Base-by-base conservation (phyloP, 2,888 invertebrate species). In the Andrena marginata region DNA sequence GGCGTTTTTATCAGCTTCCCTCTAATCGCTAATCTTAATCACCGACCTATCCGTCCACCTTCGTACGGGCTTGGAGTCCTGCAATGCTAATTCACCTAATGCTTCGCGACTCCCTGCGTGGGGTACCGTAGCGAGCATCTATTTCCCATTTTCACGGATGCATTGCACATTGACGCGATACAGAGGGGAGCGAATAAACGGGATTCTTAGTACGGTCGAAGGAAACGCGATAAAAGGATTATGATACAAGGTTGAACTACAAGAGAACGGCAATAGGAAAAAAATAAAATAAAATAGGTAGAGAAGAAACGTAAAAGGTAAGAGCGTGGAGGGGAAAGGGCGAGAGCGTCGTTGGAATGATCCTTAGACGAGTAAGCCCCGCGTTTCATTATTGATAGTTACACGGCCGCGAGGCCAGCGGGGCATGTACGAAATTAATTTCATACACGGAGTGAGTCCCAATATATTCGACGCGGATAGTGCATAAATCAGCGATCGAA, bases 401-500 rank as follows among this genome's bases (percentile, higher is more conserved):
- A 93, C 93, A 93, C 71, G 92, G 78, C 84, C 90, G 86, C 90
- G 88, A 92, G 90, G 89, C 91, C 92, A 89, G 90, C 91, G 90
- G 90, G 90, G 90, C 91, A 91, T 90, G 91, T 92, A 91, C 90
- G 90, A 92, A 93, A 92, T 93, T 93, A 93, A 92, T 93, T 93
- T 92, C 89, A 87, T 91, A 91, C 90, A 90, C 90, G 88, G 76
- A 86, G 84, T 87, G 89, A 92, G 90, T 90, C 88, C 88, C 90
- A 89, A 93, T 92, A 91, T 91, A 91, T 92, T 91, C 88, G 87
- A 84, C 76, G 85, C 77, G 90, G 85, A 88, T 88, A 92, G 92
- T 92, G 90, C 91, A 92, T 93, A 93, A 92, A 93, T 93, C 92
- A 93, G 86, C 77, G 88, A 93, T 93, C 91, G 93, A 93, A 93